Evolutionary conservation across 1,140 invertebrate genomes (phyloP).

Genomic region (Hydropsyche tenuis): DNA sequence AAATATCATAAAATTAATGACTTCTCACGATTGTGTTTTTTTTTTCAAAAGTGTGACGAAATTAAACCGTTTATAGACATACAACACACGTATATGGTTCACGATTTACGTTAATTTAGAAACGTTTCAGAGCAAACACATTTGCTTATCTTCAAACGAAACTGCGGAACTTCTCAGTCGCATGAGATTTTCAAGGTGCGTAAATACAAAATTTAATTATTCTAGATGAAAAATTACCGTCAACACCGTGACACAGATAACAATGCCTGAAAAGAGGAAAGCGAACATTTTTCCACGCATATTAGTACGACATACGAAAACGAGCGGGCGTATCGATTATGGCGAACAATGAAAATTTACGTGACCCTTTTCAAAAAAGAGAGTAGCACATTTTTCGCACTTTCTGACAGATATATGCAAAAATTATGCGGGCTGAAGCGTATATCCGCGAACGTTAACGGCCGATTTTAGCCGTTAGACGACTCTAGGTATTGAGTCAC

Average conservation of each 20-base stretch:
- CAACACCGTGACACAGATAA: neutral
- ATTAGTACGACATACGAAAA: no score
- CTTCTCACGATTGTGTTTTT: no score
- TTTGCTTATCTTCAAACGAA: neutral
- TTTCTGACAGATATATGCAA: neutral
- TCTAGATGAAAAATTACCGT: neutral
- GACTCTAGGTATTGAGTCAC: neutral
- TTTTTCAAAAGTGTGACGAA: no score
- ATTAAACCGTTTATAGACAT: no score
- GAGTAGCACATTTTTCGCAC: neutral
- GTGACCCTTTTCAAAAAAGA: no score
- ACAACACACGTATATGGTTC: no score
- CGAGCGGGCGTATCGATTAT: no score
- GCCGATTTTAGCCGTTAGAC: constrained; percentile 1
- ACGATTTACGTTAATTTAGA: constrained; percentile 22
- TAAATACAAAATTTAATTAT: constrained; percentile 12
- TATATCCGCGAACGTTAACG: neutral
- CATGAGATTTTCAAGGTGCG: constrained; percentile 1
- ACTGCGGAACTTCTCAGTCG: neutral
- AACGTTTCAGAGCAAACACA: neutral
- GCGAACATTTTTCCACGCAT: no score
- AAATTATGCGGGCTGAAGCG: no score
- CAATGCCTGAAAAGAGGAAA: no score
- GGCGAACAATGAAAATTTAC: no score
- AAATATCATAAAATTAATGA: no score